These are phyloP conservation scores for Meriones unguiculatus DNA, from an alignment of 2,113 vertebrate genomes.

Conservation along the genomic window DNA sequence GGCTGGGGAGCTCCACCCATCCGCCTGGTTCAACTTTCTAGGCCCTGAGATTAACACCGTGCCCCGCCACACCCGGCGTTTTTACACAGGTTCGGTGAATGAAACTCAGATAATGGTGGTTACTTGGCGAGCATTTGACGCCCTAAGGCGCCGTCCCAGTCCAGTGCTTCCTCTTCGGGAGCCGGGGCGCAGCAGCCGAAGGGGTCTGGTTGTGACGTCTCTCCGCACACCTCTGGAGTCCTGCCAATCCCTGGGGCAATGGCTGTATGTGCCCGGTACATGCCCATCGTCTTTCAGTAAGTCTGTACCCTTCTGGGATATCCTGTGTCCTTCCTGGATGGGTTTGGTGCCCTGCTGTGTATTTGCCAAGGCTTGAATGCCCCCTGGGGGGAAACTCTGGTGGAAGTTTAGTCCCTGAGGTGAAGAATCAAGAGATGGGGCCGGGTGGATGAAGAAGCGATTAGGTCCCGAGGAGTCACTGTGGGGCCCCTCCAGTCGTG, in stretches of 20 bases:
- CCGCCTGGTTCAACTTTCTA: not conserved
- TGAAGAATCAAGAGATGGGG: not conserved
- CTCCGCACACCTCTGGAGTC: too few species aligned
- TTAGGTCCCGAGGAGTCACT: not conserved
- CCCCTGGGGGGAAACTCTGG: not conserved
- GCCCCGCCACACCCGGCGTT: not conserved
- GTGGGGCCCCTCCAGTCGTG: not conserved
- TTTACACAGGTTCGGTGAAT: not conserved
- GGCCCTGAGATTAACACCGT: not conserved
- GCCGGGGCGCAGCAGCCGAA: too few species aligned
- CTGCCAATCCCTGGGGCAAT: not conserved
- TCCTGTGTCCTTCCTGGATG: not conserved
- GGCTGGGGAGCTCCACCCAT: not conserved
- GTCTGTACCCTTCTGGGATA: not conserved
- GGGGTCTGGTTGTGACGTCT: not conserved
- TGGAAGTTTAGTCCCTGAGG: not conserved
- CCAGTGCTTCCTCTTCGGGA: not conserved
- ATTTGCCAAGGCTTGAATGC: not conserved
- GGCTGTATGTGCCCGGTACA: not conserved
- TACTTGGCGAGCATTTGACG: not conserved
- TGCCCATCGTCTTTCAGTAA: not conserved
- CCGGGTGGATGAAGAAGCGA: not conserved
- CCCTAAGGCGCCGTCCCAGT: not conserved
- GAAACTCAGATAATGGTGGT: not conserved
- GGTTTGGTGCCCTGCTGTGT: not conserved